Evolutionary conservation across 2,888 invertebrate species (phyloP).

Genomic region (Thalpophila matura): DNA sequence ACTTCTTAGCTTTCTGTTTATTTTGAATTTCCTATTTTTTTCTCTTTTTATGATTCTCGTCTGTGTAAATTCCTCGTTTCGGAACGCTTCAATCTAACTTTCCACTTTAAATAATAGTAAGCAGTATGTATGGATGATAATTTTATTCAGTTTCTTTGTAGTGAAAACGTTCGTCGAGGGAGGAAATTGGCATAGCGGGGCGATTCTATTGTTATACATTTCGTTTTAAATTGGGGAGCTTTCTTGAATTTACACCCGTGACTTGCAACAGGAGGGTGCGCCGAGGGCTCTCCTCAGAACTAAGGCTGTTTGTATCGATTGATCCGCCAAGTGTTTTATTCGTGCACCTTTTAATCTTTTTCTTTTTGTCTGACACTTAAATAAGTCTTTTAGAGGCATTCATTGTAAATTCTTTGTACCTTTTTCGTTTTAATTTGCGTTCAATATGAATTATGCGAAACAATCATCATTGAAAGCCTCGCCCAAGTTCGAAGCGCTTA

Average conservation of each 20-base stretch:
- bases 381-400: slow-evolving; percentile 64
- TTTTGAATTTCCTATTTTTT: slow-evolving; percentile 64
- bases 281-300: slow-evolving; percentile 69
- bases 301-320: slow-evolving; percentile 74
- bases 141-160: slow-evolving; percentile 87
- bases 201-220: slow-evolving; percentile 88
- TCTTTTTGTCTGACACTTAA: slow-evolving; percentile 64
- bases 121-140: slow-evolving; percentile 78
- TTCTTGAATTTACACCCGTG: slow-evolving; percentile 90
- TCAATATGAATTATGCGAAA: slow-evolving; percentile 76
- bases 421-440: slow-evolving; percentile 73
- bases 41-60: slow-evolving; percentile 58
- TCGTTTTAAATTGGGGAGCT: slow-evolving; percentile 89
- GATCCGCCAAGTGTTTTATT: slow-evolving; percentile 72
- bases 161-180: slow-evolving; percentile 81
- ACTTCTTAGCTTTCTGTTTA: slow-evolving; percentile 73
- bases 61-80: slow-evolving; percentile 65
- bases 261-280: slow-evolving; percentile 84
- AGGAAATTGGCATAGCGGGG: slow-evolving; percentile 88
- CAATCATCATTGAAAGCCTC: slow-evolving; percentile 76
- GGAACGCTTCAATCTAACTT: slow-evolving; percentile 74
- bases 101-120: slow-evolving; percentile 74
- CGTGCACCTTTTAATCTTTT: slow-evolving; percentile 66
- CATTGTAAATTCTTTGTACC: slow-evolving; percentile 63
- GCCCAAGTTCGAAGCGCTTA: slow-evolving; percentile 67